Percentiles rank a stretch among this genome's conserved stretches.
Conservation (phyloP, 2,888 invertebrate species). For the Lasioglossum pauxillum region DNA sequence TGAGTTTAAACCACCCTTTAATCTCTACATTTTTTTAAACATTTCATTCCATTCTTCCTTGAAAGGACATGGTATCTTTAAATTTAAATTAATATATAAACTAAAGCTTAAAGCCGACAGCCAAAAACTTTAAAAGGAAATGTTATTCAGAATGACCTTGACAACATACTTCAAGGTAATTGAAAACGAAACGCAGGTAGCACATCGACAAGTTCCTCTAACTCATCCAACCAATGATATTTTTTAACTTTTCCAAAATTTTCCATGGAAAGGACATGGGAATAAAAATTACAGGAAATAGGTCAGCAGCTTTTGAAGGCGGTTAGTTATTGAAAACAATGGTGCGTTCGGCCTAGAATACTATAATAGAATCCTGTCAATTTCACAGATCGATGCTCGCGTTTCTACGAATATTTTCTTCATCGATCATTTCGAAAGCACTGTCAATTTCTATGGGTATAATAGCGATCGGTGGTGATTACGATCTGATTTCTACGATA, state of each 20-base stretch:
- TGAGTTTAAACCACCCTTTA: not conserved
- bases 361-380: conserved; percentile 42
- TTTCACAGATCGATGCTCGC: conserved; percentile 63
- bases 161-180: no score
- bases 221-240: not conserved
- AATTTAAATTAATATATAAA: not conserved
- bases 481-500: conserved; percentile 26
- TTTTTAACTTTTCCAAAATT: not conserved
- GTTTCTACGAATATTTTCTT: conserved; percentile 11
- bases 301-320: not conserved
- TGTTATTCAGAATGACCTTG: no score
- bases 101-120: no score
- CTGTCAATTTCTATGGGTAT: conserved; percentile 24
- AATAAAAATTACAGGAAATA: not conserved
- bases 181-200: no score
- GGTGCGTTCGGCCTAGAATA: conserved; percentile 29
- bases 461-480: not conserved
- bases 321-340: conserved; percentile 1
- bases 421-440: conserved; percentile 38
- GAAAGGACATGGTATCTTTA: not conserved
- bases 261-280: not conserved
- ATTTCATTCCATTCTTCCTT: not conserved
- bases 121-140: no score
- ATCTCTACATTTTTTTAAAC: not conserved
- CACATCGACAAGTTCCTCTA: no score